Percentiles rank a stretch among this genome's conserved stretches.
Evolutionary conservation across 1,140 invertebrate species (phyloP).

Genomic region (Luehdorfia chinensis): DNA sequence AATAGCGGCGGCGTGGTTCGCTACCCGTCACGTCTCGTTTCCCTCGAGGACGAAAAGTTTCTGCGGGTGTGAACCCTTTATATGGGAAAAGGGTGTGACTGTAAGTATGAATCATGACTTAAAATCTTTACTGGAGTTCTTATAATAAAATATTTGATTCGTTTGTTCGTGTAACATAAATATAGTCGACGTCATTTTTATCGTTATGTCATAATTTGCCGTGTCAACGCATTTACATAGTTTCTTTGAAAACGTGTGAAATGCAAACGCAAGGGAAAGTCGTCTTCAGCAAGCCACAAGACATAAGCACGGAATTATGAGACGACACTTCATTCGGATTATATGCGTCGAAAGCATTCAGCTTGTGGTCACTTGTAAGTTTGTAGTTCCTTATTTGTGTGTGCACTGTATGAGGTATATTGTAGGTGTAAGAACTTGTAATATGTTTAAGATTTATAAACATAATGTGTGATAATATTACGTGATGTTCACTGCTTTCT

Average conservation of each 20-base stretch:
- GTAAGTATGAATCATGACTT: too few species aligned
- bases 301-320: slow-evolving; percentile 3
- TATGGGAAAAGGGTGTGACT: too few species aligned
- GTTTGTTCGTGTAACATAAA: too few species aligned
- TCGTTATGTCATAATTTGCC: slow-evolving; percentile 20
- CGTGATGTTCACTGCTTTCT: too few species aligned
- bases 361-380: not conserved
- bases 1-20: too few species aligned
- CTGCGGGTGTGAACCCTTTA: too few species aligned
- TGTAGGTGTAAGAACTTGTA: not conserved
- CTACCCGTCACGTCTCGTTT: too few species aligned
- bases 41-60: too few species aligned
- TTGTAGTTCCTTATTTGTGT: too few species aligned
- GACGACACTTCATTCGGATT: not conserved
- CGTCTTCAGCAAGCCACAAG: slow-evolving; percentile 17
- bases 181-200: slow-evolving; percentile 14
- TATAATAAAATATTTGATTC: not conserved
- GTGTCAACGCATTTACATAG: slow-evolving; percentile 22
- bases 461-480: too few species aligned
- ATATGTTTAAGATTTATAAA: too few species aligned
- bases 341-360: not conserved
- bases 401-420: not conserved
- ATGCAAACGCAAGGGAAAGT: slow-evolving; percentile 43
- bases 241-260: slow-evolving; percentile 49
- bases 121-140: too few species aligned